Conservation (phyloP, 2,888 invertebrate species). For the Synergus gifuensis region DNA sequence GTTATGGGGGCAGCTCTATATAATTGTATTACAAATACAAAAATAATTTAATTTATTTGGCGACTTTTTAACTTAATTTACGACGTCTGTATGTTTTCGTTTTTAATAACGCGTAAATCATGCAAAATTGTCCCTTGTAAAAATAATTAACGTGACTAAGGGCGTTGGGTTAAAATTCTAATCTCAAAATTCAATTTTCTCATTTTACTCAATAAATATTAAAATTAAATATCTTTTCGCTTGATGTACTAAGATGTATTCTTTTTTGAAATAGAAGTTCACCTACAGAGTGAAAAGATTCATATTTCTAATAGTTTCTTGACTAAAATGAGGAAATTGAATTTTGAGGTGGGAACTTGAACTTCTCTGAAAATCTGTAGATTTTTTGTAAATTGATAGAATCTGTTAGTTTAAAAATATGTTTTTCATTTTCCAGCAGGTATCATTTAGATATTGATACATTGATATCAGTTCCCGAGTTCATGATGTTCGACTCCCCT, state of each 20-base stretch:
- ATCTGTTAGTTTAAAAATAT: not conserved
- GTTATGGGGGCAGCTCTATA: not conserved
- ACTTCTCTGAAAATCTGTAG: no score
- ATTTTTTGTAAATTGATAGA: no score
- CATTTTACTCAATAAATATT: no score
- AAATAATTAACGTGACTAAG: not conserved
- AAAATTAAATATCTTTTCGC: no score
- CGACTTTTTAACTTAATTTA: slow-evolving; percentile 15
- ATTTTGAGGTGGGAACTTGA: no score
- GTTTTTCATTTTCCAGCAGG: not conserved
- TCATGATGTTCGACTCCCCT: slow-evolving; percentile 9
- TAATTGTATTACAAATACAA: not conserved
- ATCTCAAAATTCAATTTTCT: no score
- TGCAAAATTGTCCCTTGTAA: not conserved
- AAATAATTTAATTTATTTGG: not conserved
- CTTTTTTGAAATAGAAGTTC: no score
- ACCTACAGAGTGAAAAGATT: no score
- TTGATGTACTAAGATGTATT: no score
- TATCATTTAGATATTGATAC: not conserved
- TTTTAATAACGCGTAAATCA: not conserved
- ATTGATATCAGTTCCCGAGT: not conserved
- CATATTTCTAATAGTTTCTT: no score
- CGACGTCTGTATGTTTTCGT: not conserved
- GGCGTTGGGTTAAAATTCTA: no score
- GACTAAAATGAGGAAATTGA: no score